phyloP scores from a whole-genome alignment of 2,888 invertebrate species.

The Eupithecia centaureata region DNA sequence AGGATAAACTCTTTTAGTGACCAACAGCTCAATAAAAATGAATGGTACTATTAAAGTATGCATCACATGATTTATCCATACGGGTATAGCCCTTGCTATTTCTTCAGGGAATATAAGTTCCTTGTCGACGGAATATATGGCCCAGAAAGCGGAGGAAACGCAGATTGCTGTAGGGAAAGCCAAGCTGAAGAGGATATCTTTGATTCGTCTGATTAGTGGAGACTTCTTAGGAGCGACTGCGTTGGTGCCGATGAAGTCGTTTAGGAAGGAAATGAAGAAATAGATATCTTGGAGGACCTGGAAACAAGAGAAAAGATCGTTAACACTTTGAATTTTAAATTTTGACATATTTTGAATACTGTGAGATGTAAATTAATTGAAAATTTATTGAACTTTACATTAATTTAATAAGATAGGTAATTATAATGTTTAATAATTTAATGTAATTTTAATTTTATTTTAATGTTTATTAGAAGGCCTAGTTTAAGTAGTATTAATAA shows the following conservation, averaged over 20 bases:
- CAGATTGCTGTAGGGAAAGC: slow-evolving; percentile 91
- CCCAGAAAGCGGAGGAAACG: slow-evolving; percentile 95
- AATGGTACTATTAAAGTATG: slow-evolving; percentile 93
- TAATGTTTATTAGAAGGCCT: too few relatives aligned
- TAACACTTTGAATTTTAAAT: too few relatives aligned
- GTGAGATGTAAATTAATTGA: too few relatives aligned
- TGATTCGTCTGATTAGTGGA: slow-evolving; percentile 86
- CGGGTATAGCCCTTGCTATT: slow-evolving; percentile 89
- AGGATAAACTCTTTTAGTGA: slow-evolving; percentile 89
- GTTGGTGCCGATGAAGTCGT: slow-evolving; percentile 90
- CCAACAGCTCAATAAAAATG: slow-evolving; percentile 88
- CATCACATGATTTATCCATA: slow-evolving; percentile 94
- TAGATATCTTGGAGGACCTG: slow-evolving; percentile 90
- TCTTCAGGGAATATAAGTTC: slow-evolving; percentile 93
- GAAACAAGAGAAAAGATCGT: background rate
- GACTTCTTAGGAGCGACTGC: slow-evolving; percentile 83
- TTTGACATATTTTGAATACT: too few relatives aligned
- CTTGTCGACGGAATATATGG: slow-evolving; percentile 91
- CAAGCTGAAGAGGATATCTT: slow-evolving; percentile 86
- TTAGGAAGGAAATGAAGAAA: slow-evolving; percentile 88
- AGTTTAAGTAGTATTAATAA: too few relatives aligned
- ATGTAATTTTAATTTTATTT: too few relatives aligned
- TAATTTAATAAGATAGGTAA: too few relatives aligned
- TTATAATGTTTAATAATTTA: too few relatives aligned
- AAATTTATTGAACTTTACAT: too few relatives aligned